A percentile compares a stretch with the other conserved stretches of the same genome.
Conservation (phyloP, 2,888 invertebrate genomes). For the Brachyptera risi region DNA sequence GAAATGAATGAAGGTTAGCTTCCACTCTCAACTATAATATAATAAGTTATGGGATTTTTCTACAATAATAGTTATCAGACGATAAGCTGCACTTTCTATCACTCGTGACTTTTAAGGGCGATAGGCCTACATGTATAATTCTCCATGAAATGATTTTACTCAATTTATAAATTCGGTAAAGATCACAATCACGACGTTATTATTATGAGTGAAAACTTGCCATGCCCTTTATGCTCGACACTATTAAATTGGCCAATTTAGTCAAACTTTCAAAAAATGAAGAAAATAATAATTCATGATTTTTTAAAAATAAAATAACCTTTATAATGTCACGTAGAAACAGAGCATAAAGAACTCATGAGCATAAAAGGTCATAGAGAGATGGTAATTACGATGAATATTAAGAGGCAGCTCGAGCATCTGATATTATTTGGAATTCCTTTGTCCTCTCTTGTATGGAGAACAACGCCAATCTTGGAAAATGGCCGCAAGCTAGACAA, state of each 20-base stretch:
- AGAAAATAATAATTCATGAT: neutral
- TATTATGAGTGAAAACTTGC: too few species aligned
- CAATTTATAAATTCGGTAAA: too few species aligned
- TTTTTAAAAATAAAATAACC: neutral
- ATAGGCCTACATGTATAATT: too few species aligned
- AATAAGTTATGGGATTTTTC: too few species aligned
- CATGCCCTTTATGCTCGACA: too few species aligned
- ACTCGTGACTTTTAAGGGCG: too few species aligned
- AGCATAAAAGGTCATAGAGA: neutral
- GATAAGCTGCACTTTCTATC: too few species aligned
- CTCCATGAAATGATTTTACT: too few species aligned
- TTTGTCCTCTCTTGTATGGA: neutral
- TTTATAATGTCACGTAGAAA: neutral
- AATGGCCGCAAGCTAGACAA: neutral
- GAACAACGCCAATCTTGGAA: neutral
- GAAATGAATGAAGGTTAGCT: too few species aligned
- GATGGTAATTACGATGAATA: neutral
- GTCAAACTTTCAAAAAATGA: neutral
- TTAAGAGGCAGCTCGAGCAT: neutral
- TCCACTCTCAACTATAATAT: too few species aligned
- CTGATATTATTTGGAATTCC: neutral
- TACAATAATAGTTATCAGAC: too few species aligned
- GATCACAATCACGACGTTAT: too few species aligned
- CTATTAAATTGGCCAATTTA: constrained; percentile 4
- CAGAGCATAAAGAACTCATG: constrained; percentile 2